A percentile compares a stretch with the other conserved stretches of the same genome.
phyloP scores from a whole-genome alignment of 1,140 invertebrate genomes.

The Lepidurus couesii region DNA sequence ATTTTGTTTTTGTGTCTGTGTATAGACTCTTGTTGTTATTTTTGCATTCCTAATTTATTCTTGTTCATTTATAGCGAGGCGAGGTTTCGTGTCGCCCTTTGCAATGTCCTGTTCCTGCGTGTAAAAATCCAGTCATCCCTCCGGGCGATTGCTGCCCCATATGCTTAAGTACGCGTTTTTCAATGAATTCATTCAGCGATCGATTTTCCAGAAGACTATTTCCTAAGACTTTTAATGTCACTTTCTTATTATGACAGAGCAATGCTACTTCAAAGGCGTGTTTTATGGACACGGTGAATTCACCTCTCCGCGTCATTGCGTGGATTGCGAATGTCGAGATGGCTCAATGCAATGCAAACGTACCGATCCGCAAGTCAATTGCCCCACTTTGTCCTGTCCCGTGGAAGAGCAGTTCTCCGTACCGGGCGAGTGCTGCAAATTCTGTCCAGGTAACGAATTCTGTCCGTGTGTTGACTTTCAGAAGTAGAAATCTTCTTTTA shows the following conservation, averaged over 20 bases:
- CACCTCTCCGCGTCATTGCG: constrained; percentile 63
- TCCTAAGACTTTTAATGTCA: constrained; percentile 33
- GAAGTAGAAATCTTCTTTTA: too few relatives aligned
- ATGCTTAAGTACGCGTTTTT: constrained; percentile 68
- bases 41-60: constrained; percentile 13
- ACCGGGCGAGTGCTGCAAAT: constrained; percentile 80
- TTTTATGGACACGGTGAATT: constrained; percentile 77
- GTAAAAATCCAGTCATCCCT: constrained; percentile 69
- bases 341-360: constrained; percentile 70
- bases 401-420: constrained; percentile 67
- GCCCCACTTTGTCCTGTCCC: constrained; percentile 74
- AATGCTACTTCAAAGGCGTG: constrained; percentile 67
- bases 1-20: constrained; percentile 34
- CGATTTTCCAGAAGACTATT: constrained; percentile 11
- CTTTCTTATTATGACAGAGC: constrained; percentile 53
- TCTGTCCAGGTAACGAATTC: constrained; percentile 67
- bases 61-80: constrained; percentile 59
- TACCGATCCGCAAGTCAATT: constrained; percentile 64
- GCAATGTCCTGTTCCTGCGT: constrained; percentile 64
- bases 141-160: constrained; percentile 76
- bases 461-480: background rate
- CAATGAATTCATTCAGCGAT: background rate
- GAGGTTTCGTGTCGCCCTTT: constrained; percentile 70
- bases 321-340: constrained; percentile 68
- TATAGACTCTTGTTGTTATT: constrained; percentile 23